A percentile compares a stretch with the other conserved stretches of the same genome.
Conservation (phyloP, 2,888 invertebrate species). For the Stenodema calcarata region DNA sequence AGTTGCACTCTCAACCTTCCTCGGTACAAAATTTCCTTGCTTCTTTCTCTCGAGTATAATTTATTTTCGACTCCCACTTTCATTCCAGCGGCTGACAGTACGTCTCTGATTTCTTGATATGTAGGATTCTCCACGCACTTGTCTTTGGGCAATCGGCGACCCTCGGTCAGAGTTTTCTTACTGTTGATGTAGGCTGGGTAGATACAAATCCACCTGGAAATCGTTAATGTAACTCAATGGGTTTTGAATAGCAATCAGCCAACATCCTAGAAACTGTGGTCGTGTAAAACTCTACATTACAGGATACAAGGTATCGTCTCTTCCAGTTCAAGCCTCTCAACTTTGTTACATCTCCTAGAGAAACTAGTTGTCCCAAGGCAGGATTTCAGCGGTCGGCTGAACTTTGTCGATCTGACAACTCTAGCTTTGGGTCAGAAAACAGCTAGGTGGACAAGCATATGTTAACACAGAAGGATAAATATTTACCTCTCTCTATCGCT, state of each 20-base stretch:
- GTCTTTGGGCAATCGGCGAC: slow-evolving; percentile 81
- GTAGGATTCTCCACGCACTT: slow-evolving; percentile 95
- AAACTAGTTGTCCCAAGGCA: too few relatives aligned
- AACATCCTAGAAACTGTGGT: too few relatives aligned
- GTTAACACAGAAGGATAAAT: not conserved
- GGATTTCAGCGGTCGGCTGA: not conserved
- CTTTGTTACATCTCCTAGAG: too few relatives aligned
- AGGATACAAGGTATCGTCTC: too few relatives aligned
- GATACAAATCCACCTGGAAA: slow-evolving; percentile 87
- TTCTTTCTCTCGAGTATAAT: slow-evolving; percentile 86
- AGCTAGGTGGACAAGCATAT: not conserved
- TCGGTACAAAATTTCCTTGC: slow-evolving; percentile 83
- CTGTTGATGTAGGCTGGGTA: slow-evolving; percentile 89
- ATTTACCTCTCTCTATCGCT: slow-evolving; percentile 78
- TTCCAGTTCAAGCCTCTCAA: too few relatives aligned
- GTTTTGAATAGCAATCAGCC: not conserved
- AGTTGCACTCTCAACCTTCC: slow-evolving; percentile 93
- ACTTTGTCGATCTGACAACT: not conserved
- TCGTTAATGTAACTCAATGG: not conserved
- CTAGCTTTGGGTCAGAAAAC: too few relatives aligned
- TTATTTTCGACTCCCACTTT: slow-evolving; percentile 91
- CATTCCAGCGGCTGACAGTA: slow-evolving; percentile 81
- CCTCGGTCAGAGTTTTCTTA: slow-evolving; percentile 88
- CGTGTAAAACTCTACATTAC: too few relatives aligned
- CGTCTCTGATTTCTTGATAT: slow-evolving; percentile 92